Evolutionary conservation across 1,140 invertebrate species (phyloP).

Genomic region (Leptinotarsa undecemlineata): DNA sequence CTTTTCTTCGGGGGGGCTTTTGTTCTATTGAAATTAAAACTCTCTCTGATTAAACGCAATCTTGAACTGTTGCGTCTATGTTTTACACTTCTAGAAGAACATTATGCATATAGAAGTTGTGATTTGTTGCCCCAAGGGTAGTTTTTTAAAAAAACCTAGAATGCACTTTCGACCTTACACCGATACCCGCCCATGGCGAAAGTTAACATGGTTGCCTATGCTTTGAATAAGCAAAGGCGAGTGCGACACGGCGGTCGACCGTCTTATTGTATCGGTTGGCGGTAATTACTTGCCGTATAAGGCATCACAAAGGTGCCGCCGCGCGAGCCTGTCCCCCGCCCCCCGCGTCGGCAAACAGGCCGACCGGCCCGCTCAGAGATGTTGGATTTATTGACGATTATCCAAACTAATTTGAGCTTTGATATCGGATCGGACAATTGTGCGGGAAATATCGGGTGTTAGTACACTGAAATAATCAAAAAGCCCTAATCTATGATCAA

Average conservation of each 20-base stretch:
- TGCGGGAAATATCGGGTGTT: no score
- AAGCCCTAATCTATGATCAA: no score
- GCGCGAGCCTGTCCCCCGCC: constrained; percentile 46
- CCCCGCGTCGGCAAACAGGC: constrained; percentile 42
- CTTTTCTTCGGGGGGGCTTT: no score
- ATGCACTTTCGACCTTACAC: not conserved
- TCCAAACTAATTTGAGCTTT: constrained; percentile 48
- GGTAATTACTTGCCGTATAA: constrained; percentile 57
- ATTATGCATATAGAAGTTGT: no score
- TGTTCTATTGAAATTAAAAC: no score
- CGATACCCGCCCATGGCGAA: not conserved
- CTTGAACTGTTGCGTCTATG: no score
- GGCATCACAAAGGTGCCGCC: constrained; percentile 55
- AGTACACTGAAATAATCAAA: no score
- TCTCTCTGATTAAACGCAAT: no score
- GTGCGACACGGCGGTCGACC: constrained; percentile 26
- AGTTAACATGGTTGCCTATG: constrained; percentile 10
- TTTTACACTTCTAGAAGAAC: no score
- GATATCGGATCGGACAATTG: not conserved
- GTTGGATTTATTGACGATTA: constrained; percentile 47
- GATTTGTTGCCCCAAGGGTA: no score
- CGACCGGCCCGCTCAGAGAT: constrained; percentile 33
- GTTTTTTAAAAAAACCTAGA: no score
- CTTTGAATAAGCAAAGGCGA: constrained; percentile 1
- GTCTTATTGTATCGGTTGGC: constrained; percentile 48